Evolutionary conservation across 2,113 vertebrate species (phyloP).

Genomic region (Hemibagrus wyckioides): DNA sequence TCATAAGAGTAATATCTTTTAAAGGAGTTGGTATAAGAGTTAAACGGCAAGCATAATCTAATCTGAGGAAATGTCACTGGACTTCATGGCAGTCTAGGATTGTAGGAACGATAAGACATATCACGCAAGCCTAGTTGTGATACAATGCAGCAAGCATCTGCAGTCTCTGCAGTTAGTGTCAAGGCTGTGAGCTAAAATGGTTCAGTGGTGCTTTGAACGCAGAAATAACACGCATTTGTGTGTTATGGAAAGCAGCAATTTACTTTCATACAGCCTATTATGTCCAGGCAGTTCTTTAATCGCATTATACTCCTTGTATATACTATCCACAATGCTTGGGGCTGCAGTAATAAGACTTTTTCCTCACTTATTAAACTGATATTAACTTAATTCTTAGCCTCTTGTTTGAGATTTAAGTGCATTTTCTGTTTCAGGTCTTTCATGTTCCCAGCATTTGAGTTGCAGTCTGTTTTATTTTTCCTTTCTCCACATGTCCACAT

Average conservation of each 20-base stretch:
- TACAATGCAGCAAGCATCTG: slow-evolving; percentile 28
- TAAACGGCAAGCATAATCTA: neutral
- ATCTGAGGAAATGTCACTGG: neutral
- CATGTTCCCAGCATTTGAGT: neutral
- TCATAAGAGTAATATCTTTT: neutral
- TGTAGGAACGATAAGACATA: neutral
- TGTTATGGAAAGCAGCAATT: slow-evolving; percentile 10
- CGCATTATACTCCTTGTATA: neutral
- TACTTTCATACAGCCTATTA: neutral
- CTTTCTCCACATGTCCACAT: neutral
- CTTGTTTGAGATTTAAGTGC: neutral
- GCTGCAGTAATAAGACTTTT: neutral
- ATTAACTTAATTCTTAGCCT: neutral
- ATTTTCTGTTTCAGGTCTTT: neutral
- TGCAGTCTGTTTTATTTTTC: neutral
- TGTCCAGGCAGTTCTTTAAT: slow-evolving; percentile 26
- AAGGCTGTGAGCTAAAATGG: slow-evolving; percentile 35
- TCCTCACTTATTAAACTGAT: neutral
- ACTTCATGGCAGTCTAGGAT: neutral
- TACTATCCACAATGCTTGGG: neutral
- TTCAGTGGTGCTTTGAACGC: slow-evolving; percentile 28
- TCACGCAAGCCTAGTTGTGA: slow-evolving; percentile 28
- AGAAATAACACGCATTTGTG: slow-evolving; percentile 27
- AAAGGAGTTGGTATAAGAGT: neutral
- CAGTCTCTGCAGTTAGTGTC: slow-evolving; percentile 34